These are phyloP conservation scores for Agonopterix alstromeriana DNA, from an alignment of 2,888 invertebrate species.

Conservation along the genomic window DNA sequence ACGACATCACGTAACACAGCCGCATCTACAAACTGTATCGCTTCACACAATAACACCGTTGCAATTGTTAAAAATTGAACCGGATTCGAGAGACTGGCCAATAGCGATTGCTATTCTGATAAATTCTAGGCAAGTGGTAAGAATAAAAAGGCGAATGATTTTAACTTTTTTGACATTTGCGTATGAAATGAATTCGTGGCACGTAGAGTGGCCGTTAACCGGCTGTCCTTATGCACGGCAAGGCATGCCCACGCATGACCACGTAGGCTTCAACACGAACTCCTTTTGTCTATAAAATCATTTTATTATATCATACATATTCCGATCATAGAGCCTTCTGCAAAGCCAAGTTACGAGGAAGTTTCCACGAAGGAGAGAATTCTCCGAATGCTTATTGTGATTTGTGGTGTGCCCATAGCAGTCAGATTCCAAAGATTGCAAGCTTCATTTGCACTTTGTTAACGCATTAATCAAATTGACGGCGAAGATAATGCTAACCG, in stretches of 20 bases:
- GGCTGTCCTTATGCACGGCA: slow-evolving; percentile 49
- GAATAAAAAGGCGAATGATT: background rate
- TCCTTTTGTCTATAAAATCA: background rate
- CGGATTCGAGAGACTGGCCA: slow-evolving; percentile 17
- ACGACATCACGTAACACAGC: slow-evolving; percentile 48
- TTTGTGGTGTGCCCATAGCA: no score
- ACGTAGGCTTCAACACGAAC: slow-evolving; percentile 1
- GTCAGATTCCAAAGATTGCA: no score
- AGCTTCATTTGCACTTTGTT: no score
- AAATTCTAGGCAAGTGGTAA: background rate
- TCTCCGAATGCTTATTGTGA: no score
- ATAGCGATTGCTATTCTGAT: slow-evolving; percentile 16
- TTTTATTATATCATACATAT: slow-evolving; percentile 6
- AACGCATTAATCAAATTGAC: no score
- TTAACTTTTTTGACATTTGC: slow-evolving; percentile 19
- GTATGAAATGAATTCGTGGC: slow-evolving; percentile 36
- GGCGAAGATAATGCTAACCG: no score
- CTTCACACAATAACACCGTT: slow-evolving; percentile 14
- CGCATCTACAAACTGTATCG: slow-evolving; percentile 24
- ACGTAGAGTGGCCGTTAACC: slow-evolving; percentile 44
- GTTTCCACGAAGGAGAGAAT: no score
- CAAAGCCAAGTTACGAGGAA: no score
- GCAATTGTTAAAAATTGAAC: slow-evolving; percentile 16
- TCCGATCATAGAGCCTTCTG: no score
- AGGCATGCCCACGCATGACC: slow-evolving; percentile 43